A percentile compares a stretch with the other conserved stretches of the same genome.
phyloP scores from a whole-genome alignment of 2,113 vertebrate species.

The Athene noctua region DNA sequence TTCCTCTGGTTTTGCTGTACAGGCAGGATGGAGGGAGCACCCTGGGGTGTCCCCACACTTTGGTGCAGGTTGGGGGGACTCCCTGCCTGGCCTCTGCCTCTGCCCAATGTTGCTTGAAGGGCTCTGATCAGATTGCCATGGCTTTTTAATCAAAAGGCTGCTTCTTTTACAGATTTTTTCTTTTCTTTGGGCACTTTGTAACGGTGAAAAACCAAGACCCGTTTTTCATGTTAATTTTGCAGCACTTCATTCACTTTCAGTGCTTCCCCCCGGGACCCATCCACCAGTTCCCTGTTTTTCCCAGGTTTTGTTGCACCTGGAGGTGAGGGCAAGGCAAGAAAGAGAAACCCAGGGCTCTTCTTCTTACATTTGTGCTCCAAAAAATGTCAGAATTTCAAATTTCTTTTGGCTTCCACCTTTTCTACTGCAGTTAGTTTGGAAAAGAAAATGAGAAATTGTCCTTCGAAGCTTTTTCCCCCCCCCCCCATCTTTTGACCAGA shows the following conservation, averaged over 20 bases:
- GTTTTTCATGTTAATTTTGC: neutral
- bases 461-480: neutral
- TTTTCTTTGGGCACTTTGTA: neutral
- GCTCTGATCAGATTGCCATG: neutral
- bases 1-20: neutral
- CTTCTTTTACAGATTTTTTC: neutral
- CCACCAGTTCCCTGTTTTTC: neutral
- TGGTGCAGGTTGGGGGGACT: no score
- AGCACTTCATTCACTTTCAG: neutral
- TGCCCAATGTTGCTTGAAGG: neutral
- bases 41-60: neutral
- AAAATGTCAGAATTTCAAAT: neutral
- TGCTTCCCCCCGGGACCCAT: neutral
- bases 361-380: neutral
- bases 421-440: neutral
- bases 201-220: neutral
- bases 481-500: neutral
- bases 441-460: neutral
- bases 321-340: neutral
- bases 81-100: neutral
- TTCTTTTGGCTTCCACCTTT: neutral
- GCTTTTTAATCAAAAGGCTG: neutral
- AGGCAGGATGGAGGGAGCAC: neutral
- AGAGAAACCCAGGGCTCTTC: neutral
- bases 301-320: neutral